A percentile compares a stretch with the other conserved stretches of the same genome.
Evolutionary conservation across 2,888 invertebrate species (phyloP).

Genomic region (Cremastinae sp.): DNA sequence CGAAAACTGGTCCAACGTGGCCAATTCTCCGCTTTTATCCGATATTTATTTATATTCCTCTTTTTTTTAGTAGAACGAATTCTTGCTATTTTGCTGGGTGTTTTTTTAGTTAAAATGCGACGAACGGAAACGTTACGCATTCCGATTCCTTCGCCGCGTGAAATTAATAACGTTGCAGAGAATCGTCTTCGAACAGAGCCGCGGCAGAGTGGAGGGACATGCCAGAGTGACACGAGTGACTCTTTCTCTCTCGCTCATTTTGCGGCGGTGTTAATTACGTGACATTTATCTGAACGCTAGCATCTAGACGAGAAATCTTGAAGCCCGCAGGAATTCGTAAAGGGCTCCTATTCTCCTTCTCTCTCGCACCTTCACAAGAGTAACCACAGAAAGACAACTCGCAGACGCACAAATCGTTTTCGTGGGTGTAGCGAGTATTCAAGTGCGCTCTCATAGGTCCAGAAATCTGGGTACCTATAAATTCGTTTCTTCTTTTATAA

Average conservation of each 20-base stretch:
- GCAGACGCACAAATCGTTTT: constrained; percentile 14
- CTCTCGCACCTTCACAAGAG: constrained; percentile 34
- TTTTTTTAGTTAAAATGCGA: constrained; percentile 12
- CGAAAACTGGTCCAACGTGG: too few species aligned
- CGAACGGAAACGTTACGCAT: constrained; percentile 70
- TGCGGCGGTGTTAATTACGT: constrained; percentile 73
- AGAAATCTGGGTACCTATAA: not conserved
- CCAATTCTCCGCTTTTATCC: too few species aligned
- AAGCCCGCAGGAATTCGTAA: constrained; percentile 68
- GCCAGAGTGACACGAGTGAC: constrained; percentile 38
- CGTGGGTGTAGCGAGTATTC: not conserved
- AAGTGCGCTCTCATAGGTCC: too few species aligned
- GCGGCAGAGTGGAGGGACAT: constrained; percentile 11
- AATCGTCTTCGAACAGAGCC: constrained; percentile 46
- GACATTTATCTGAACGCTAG: constrained; percentile 75
- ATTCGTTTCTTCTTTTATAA: not conserved
- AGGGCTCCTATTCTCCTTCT: constrained; percentile 50
- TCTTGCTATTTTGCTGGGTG: not conserved
- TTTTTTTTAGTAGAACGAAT: constrained; percentile 38
- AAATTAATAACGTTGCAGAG: constrained; percentile 73
- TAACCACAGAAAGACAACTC: constrained; percentile 17
- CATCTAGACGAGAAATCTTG: constrained; percentile 73
- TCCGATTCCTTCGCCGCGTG: constrained; percentile 72
- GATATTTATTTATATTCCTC: too few species aligned
- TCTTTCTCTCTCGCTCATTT: too few species aligned